Base-by-base conservation (phyloP, 2,113 vertebrate species). In the Eurypyga helias region DNA sequence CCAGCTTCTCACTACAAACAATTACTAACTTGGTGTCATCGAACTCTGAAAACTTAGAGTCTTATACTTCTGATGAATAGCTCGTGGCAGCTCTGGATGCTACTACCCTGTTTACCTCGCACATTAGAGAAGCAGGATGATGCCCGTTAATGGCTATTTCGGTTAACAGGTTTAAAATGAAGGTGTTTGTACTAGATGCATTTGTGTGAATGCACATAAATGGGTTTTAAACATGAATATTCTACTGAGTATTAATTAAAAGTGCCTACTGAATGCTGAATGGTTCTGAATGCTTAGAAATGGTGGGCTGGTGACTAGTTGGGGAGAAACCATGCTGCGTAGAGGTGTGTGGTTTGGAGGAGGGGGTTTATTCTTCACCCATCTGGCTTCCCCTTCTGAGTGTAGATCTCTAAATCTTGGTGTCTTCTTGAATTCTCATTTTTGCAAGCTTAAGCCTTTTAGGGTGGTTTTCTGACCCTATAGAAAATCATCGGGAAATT, bases 1-100 rank as follows among this genome's bases (percentile, higher is more conserved):
- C 70, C 57, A 89, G 77, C 79, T 94, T 90, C 45, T 95, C 10
- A 5, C 33, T 83, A n/a, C 48, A 83, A 86, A 90, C 58, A 58
- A 65, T 66, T 61, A 49, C 10, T 12, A 86, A 33, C 41, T 65
- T 66, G 7, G 36, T 28, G 54, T 57, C 36, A 52, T 17, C 0
- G 2, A 61, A n/a, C 41, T 75, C 18, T 89, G 79, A 49, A 75
- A 73, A 77, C 13, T 5, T 54, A 7, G 7, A 89, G 69, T n/a
- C 29, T 58, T 71, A 7, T 43, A 25, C 11, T 17, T 86, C 66
- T 62, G 19, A 34, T 46, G 28, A 76, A 4, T 38, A 65, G 29
- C 26, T 38, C 9, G 1, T 18, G 29, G 49, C 49, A 80, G 17
- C 28, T 60, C 31, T 66, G 31, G 13, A 11, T 88, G 46, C 34